Base-by-base conservation (phyloP, 2,888 invertebrate genomes). In the Aelia acuminata region DNA sequence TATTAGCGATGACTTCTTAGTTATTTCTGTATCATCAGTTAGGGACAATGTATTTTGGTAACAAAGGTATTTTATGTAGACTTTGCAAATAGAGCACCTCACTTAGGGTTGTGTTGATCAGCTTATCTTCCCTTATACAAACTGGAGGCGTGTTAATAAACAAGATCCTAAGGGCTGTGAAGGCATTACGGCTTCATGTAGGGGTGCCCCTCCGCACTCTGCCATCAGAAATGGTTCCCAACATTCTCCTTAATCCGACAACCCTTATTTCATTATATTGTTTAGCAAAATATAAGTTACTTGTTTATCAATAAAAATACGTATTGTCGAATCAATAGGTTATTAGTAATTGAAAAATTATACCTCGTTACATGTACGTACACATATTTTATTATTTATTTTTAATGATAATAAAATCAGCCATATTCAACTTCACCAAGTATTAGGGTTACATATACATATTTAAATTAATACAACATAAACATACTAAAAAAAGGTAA, bases 101-200 rank as follows among this genome's bases (percentile, higher is more conserved):
- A 80, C 80, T 80, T 43, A 80, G 39, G 39, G 22, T n/a, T 39
- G 80, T 39, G 10, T n/a, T 80, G 43, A 43, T 43, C 39, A 43
- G 80, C 80, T 80, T 80, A 80, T 80, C 80, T 80, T 39, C 80
- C 80, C 80, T 80, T 80, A 80, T 8, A 80, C 80, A 43, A 75
- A 80, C 80, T 80, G 18, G 63, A 31, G 63, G 22, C 43, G 43
- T 43, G 80, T 80, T 43, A 80, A 80, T 80, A 80, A 80, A 80
- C 80, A 80, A 43, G 39, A 43, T 43, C 43, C 39, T 43, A 43
- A 43, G 80, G 80, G 43, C 22, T 80, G 22, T 22, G 43, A 11
- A 43, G 43, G 80, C 43, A 43, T 80, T 80, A 43, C 39, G 20
- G 80, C 80, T 39, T 80, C 39, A 43, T 39, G 80, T 39, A 20